phyloP scores from a whole-genome alignment of 1,140 invertebrate genomes.

The Anadara kagoshimensis region DNA sequence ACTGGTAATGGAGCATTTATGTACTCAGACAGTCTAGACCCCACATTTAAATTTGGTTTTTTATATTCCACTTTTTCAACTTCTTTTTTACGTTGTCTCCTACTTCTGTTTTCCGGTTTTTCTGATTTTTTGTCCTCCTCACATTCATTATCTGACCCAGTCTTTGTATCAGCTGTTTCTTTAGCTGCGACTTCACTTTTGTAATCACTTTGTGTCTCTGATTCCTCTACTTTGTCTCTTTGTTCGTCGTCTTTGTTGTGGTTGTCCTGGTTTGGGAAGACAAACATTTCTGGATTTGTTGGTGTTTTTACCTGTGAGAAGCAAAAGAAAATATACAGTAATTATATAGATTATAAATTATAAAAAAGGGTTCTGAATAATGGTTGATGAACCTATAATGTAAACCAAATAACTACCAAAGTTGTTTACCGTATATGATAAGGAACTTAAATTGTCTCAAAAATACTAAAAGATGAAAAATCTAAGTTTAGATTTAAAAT shows the following conservation, averaged over 20 bases:
- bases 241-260: background rate
- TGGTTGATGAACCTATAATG: no score
- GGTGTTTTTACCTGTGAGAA: no score
- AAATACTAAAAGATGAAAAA: no score
- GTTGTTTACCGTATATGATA: no score
- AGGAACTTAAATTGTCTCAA: no score
- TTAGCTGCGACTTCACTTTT: conserved; percentile 23
- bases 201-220: conserved; percentile 7
- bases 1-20: conserved; percentile 59
- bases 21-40: conserved; percentile 65
- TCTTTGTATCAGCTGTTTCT: background rate
- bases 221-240: background rate
- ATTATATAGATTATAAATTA: no score
- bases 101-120: conserved; percentile 36
- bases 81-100: conserved; percentile 47
- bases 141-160: conserved; percentile 74
- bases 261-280: no score
- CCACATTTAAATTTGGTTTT: conserved; percentile 70
- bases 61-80: conserved; percentile 61
- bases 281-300: no score
- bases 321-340: no score
- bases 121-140: conserved; percentile 25
- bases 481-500: no score
- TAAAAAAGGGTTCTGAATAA: no score
- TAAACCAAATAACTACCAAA: no score